A percentile compares a stretch with the other conserved stretches of the same genome.
Evolutionary conservation across 2,113 vertebrate species (phyloP).

Genomic region (Lepidothrix coronata): DNA sequence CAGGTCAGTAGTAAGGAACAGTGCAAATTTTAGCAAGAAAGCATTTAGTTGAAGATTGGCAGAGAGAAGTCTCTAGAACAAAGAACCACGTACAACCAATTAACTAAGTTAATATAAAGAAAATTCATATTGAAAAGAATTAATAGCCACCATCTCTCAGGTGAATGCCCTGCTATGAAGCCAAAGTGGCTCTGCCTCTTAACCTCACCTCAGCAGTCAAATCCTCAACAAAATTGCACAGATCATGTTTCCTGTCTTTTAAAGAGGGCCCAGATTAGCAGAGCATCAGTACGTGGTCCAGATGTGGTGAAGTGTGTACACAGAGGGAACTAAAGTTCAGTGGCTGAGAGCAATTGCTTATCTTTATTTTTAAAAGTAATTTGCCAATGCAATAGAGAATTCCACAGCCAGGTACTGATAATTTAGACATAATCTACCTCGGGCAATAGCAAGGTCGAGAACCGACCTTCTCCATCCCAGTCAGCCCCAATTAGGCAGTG

Average conservation of each 20-base stretch:
- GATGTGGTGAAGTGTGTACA: background rate
- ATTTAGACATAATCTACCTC: background rate
- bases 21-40: background rate
- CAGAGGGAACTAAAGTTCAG: background rate
- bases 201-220: background rate
- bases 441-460: background rate
- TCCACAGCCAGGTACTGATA: background rate
- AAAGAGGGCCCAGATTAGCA: background rate
- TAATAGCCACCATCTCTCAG: background rate
- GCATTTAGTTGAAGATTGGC: background rate
- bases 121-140: background rate
- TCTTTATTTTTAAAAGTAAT: background rate
- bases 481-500: background rate
- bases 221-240: background rate
- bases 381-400: background rate
- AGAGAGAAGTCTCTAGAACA: background rate
- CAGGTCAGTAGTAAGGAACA: background rate
- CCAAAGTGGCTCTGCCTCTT: background rate
- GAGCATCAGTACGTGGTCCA: background rate
- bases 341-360: background rate
- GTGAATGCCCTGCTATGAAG: background rate
- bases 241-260: background rate
- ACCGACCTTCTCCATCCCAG: background rate
- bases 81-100: background rate
- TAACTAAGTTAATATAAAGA: constrained; percentile 1